phyloP scores from a whole-genome alignment of 1,140 invertebrate genomes.

The Pseudomyrmex concolor region DNA sequence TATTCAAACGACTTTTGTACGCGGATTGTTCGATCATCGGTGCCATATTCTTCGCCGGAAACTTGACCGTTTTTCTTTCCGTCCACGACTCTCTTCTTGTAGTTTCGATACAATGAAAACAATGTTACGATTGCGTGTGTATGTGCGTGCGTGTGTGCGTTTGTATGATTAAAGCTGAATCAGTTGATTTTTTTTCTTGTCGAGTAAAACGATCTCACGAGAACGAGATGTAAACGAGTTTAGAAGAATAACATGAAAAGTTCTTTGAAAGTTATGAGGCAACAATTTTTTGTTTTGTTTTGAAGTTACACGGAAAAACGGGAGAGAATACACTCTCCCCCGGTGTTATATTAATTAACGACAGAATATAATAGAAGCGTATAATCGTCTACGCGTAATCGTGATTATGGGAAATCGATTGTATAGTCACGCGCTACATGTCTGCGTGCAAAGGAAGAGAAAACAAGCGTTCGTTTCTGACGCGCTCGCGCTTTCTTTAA shows the following conservation, averaged over 20 bases:
- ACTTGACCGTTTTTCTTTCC: background rate
- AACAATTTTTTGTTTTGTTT: background rate
- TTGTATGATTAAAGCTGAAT: background rate
- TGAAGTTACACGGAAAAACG: background rate
- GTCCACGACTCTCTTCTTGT: background rate
- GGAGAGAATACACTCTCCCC: background rate
- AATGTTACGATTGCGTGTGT: background rate
- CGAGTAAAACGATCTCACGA: background rate
- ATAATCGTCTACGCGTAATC: conserved; percentile 45
- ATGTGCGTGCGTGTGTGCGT: background rate
- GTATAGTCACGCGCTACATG: background rate
- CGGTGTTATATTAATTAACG: conserved; percentile 25
- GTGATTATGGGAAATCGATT: conserved; percentile 51
- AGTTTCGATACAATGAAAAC: background rate
- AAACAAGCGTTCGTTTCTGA: background rate
- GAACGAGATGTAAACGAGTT: too few relatives aligned
- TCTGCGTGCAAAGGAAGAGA: conserved; percentile 39
- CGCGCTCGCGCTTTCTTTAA: background rate
- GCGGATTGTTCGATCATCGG: conserved; percentile 3
- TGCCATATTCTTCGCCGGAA: conserved; percentile 13
- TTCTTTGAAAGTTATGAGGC: background rate
- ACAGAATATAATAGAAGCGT: conserved; percentile 9
- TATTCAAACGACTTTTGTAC: conserved; percentile 23
- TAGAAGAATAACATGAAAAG: background rate
- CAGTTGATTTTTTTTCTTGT: background rate